Conservation (phyloP, 2,113 vertebrate species). For the Marcusenius ussheri region DNA sequence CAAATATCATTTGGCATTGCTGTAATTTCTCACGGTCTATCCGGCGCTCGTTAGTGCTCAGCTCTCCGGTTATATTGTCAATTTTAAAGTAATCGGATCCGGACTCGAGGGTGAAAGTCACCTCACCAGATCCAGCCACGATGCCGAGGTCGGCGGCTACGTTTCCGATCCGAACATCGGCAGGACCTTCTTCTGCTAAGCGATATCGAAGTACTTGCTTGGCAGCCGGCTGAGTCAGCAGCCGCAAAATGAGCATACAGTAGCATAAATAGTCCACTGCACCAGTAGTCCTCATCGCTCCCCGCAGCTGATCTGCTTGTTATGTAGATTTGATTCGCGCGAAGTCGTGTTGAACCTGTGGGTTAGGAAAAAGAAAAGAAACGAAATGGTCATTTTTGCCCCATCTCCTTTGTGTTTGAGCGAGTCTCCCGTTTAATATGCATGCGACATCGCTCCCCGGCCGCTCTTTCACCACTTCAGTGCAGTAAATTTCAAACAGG, state of each 20-base stretch:
- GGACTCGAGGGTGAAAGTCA: constrained; percentile 95
- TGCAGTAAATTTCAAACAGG: constrained; percentile 54
- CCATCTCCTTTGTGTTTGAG: constrained; percentile 26
- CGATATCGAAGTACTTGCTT: constrained; percentile 94
- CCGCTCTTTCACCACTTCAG: constrained; percentile 44
- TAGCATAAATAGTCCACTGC: constrained; percentile 70
- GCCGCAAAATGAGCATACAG: constrained; percentile 72
- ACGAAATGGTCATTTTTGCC: constrained; percentile 12
- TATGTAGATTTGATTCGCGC: not conserved
- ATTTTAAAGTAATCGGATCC: constrained; percentile 97
- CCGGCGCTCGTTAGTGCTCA: constrained; percentile 90
- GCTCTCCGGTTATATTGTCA: constrained; percentile 96
- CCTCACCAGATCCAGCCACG: constrained; percentile 84
- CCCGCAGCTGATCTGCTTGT: constrained; percentile 31
- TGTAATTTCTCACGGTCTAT: constrained; percentile 96
- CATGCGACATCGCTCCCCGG: constrained; percentile 54
- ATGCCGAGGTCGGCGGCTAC: constrained; percentile 90
- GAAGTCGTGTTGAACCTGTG: not conserved
- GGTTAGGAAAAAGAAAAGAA: not conserved
- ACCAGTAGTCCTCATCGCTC: constrained; percentile 65
- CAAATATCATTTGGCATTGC: constrained; percentile 99
- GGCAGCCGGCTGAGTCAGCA: constrained; percentile 78
- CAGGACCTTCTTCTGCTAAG: constrained; percentile 86
- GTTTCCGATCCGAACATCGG: constrained; percentile 90
- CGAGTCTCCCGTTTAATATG: constrained; percentile 39